Base-by-base conservation (phyloP, 2,888 invertebrate genomes). In the Allacma fusca region DNA sequence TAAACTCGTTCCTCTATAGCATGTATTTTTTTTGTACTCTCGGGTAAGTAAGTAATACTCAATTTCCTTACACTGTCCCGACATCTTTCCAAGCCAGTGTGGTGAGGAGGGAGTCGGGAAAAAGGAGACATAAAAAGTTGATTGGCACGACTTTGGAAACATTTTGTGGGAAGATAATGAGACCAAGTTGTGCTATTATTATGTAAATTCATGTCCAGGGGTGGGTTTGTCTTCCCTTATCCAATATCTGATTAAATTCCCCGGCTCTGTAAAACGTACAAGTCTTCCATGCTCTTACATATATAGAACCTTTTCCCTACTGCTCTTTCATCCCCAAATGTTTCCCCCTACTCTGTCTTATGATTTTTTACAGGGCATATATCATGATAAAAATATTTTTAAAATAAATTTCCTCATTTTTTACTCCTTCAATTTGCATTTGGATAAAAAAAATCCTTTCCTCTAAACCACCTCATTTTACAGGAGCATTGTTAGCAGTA, bases 121-220 rank as follows among this genome's bases (percentile, higher is more conserved):
- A 62, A 62, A 62, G 13, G 26, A 57, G 62, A 13, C 62, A 62
- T 62, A 62, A 62, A 62, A 62, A 62, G 23, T 62, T 62, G 62
- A 62, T 62, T 62, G 62, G 62, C 62, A 62, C 62, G 62, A 62
- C 62, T 62, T 24, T 62, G 24, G 62, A 24, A 62, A 62, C 62
- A 62, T 62, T 62, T 24, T 62, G 23, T 62, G 62, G 24, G 19
- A 12, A 62, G 23, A 62, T 62, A 62, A 62, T 62, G 62, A 62
- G 62, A 24, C 62, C 62, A 62, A 23, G 21, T 62, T 62, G 62
- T 62, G 62, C 62, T 62, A 62, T 62, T 62, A 62, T 62, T 62
- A 62, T 62, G 62, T 62, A 62, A 62, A 62, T 62, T 62, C 62
- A 62, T 62, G 26, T 62, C 62, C 62, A 62, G 62, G 62, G 62